These are phyloP conservation scores for Numenius phaeopus DNA, from an alignment of 2,797 vertebrate genomes.

Conservation along the genomic window DNA sequence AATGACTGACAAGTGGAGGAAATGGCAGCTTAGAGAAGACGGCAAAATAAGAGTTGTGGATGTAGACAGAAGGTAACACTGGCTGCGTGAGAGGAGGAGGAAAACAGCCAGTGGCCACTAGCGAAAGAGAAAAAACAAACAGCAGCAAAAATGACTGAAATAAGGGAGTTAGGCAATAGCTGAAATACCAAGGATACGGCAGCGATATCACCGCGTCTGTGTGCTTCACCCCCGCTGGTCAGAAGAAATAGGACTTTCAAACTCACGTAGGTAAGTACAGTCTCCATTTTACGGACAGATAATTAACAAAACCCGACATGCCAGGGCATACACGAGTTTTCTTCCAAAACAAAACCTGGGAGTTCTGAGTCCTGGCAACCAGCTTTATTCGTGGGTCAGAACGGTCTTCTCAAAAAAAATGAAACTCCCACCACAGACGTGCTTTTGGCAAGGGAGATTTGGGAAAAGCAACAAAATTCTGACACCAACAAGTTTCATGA, in stretches of 20 bases:
- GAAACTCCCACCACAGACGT: not conserved
- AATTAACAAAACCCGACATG: not conserved
- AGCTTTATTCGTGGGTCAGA: not conserved
- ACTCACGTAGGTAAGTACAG: rapidly evolving
- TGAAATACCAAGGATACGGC: not conserved
- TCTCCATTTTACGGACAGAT: not conserved
- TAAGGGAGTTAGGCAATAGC: not conserved
- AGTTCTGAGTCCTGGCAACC: not conserved
- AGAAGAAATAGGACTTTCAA: not conserved
- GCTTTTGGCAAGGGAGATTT: not conserved
- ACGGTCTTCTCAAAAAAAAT: rapidly evolving
- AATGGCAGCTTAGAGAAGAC: not conserved
- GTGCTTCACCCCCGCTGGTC: not conserved
- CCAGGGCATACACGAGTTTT: not conserved
- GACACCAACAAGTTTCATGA: rapidly evolving
- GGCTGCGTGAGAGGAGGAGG: not conserved
- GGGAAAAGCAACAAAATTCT: not conserved
- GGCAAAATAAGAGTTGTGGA: not conserved
- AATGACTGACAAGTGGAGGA: slow-evolving; percentile 31
- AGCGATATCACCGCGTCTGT: rapidly evolving
- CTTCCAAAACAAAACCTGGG: not conserved
- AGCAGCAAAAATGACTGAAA: not conserved
- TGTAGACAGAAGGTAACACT: not conserved
- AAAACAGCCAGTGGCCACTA: not conserved
- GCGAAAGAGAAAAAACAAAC: not conserved